Percentiles rank a stretch among this genome's conserved stretches.
Evolutionary conservation across 2,888 invertebrate species (phyloP).

Genomic region (Fragum sueziense): DNA sequence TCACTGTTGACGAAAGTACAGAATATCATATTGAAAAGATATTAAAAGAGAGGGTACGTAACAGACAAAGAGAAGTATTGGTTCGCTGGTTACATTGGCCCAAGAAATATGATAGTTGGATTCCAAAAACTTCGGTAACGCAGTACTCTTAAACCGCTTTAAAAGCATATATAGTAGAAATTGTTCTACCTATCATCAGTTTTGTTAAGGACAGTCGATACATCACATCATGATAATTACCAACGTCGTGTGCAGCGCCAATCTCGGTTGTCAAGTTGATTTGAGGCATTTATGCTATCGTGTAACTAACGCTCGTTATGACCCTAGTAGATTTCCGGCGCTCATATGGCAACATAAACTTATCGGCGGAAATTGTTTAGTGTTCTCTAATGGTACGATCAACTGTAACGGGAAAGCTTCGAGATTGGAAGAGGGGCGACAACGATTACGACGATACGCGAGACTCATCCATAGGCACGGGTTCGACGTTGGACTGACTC

Average conservation of each 20-base stretch:
- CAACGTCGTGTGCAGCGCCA: constrained; percentile 26
- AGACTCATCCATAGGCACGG: constrained; percentile 27
- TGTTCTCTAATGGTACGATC: constrained; percentile 30
- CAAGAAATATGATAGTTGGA: constrained; percentile 46
- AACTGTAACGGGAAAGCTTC: constrained; percentile 29
- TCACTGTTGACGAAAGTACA: constrained; percentile 31
- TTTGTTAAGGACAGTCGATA: neutral
- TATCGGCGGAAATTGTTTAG: constrained; percentile 38
- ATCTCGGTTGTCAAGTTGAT: constrained; percentile 18
- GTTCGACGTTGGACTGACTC: neutral
- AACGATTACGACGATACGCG: constrained; percentile 28
- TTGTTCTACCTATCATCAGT: neutral
- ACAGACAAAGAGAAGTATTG: constrained; percentile 45
- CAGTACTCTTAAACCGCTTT: constrained; percentile 5
- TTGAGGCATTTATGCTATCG: constrained; percentile 22
- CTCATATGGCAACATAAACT: constrained; percentile 36
- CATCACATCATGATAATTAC: constrained; percentile 30
- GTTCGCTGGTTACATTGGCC: constrained; percentile 58
- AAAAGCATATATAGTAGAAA: neutral
- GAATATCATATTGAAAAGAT: constrained; percentile 46
- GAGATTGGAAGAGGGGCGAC: constrained; percentile 11
- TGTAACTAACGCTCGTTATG: constrained; percentile 20
- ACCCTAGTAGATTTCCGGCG: constrained; percentile 28
- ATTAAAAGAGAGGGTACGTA: constrained; percentile 28
- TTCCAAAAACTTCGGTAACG: constrained; percentile 18